Percentiles rank a stretch among this genome's conserved stretches.
phyloP scores from a whole-genome alignment of 2,797 vertebrate species.

The Chrysocyon brachyurus region DNA sequence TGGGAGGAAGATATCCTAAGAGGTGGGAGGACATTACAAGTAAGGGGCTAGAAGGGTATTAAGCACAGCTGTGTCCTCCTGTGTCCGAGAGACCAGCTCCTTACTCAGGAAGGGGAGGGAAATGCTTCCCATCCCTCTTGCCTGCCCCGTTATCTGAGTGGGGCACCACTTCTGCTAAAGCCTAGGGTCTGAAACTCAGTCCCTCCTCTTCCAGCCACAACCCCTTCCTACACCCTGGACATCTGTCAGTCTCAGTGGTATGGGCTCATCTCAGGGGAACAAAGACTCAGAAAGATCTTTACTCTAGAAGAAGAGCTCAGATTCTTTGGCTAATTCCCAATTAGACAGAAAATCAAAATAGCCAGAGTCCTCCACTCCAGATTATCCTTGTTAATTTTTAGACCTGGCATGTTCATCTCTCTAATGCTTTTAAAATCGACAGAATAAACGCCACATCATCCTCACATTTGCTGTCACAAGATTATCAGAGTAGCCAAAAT shows the following conservation, averaged over 20 bases:
- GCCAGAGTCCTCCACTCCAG: background rate
- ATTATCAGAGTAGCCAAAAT: background rate
- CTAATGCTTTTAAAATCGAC: background rate
- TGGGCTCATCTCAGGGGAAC: background rate
- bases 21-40: background rate
- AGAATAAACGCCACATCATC: background rate
- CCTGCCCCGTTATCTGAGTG: background rate
- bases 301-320: background rate
- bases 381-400: background rate
- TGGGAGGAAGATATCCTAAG: background rate
- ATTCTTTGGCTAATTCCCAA: background rate
- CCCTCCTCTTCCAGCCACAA: accelerated
- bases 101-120: background rate
- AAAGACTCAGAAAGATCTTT: background rate
- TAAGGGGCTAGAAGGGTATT: background rate
- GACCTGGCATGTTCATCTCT: background rate
- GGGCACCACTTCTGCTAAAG: background rate
- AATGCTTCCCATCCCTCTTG: background rate
- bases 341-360: background rate
- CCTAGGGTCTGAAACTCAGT: background rate
- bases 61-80: background rate
- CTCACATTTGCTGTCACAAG: background rate
- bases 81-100: background rate
- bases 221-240: background rate
- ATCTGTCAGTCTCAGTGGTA: background rate